phyloP scores from a whole-genome alignment of 2,113 vertebrate species.

The Tretioscincus oriximinensis region DNA sequence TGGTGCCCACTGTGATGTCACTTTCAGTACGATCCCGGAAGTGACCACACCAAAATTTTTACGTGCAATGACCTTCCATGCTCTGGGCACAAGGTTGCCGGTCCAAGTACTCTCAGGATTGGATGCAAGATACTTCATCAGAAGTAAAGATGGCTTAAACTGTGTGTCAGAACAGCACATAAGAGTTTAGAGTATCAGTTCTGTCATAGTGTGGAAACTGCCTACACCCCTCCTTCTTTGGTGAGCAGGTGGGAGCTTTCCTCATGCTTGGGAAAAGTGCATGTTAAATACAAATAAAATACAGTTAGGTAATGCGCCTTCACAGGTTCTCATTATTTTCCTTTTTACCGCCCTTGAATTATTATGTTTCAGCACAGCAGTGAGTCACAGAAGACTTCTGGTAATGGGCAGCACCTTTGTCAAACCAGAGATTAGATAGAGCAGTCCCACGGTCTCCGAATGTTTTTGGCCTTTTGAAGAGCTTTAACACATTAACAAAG shows the following conservation, averaged over 20 bases:
- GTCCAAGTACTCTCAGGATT: too few species aligned
- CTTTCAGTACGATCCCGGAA: too few species aligned
- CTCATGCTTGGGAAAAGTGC: background rate
- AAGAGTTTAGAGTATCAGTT: too few species aligned
- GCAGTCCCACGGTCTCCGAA: constrained; percentile 25
- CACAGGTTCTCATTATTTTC: background rate
- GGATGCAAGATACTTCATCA: too few species aligned
- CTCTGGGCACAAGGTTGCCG: too few species aligned
- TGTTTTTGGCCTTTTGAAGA: constrained; percentile 6
- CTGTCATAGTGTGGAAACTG: too few species aligned
- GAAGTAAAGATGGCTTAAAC: too few species aligned
- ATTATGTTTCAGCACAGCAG: background rate
- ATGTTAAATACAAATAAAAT: background rate
- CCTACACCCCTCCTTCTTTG: background rate
- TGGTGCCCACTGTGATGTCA: too few species aligned
- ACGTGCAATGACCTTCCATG: too few species aligned
- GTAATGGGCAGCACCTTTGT: background rate
- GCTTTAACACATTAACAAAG: constrained; percentile 13
- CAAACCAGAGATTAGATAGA: constrained; percentile 22
- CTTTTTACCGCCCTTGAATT: background rate
- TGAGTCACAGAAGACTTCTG: constrained; percentile 11
- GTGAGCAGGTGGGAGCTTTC: background rate
- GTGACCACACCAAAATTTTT: too few species aligned
- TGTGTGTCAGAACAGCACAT: too few species aligned
- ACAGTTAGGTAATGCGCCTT: background rate